Evolutionary conservation across 1,140 invertebrate genomes (phyloP).

Genomic region (Cephus cinctus): DNA sequence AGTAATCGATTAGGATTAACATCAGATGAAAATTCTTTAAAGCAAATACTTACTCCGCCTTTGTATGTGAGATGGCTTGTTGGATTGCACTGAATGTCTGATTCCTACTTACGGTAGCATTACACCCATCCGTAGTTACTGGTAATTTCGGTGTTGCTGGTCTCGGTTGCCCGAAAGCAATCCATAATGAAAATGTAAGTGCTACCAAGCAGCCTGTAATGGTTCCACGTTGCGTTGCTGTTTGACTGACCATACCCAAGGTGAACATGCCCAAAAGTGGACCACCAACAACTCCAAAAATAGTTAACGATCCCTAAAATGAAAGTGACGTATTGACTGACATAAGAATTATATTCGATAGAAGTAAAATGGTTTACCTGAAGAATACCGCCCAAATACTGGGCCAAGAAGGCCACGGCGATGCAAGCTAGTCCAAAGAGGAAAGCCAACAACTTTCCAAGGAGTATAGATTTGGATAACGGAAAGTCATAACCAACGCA

Average conservation of each 20-base stretch:
- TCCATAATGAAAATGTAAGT: slow-evolving; percentile 75
- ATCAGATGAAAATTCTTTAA: too few relatives aligned
- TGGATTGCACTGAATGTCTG: too few relatives aligned
- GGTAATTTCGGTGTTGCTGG: slow-evolving; percentile 49
- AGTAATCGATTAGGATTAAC: not conserved
- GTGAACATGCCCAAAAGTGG: slow-evolving; percentile 79
- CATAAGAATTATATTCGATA: too few relatives aligned
- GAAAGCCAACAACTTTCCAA: slow-evolving; percentile 66
- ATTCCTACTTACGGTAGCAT: too few relatives aligned
- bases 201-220: slow-evolving; percentile 65
- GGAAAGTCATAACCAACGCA: slow-evolving; percentile 28
- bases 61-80: too few relatives aligned
- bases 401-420: slow-evolving; percentile 71
- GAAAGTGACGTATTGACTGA: not conserved
- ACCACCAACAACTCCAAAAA: slow-evolving; percentile 80
- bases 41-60: too few relatives aligned
- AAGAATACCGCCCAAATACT: slow-evolving; percentile 71
- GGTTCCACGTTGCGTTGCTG: slow-evolving; percentile 68
- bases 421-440: slow-evolving; percentile 70
- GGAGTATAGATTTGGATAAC: slow-evolving; percentile 38
- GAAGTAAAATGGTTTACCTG: slow-evolving; percentile 27
- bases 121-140: slow-evolving; percentile 24
- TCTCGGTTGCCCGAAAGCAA: slow-evolving; percentile 81
- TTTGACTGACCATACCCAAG: slow-evolving; percentile 71
- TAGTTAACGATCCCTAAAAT: slow-evolving; percentile 69